phyloP scores from a whole-genome alignment of 2,888 invertebrate genomes.

The Cylindroiulus punctatus region DNA sequence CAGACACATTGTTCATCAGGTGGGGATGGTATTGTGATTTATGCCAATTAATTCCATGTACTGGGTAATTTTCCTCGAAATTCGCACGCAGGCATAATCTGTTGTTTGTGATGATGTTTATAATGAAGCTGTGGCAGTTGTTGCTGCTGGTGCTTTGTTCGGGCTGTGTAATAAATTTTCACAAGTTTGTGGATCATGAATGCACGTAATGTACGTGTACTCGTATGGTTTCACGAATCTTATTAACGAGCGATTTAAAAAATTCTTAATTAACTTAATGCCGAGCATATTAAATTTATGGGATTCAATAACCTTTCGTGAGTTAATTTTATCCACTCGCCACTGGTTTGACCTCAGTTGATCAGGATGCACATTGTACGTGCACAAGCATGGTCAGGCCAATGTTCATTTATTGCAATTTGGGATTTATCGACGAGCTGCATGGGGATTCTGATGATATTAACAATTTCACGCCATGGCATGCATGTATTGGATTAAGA shows the following conservation, averaged over 20 bases:
- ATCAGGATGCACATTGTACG: too few relatives aligned
- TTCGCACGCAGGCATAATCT: background rate
- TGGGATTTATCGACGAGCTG: too few relatives aligned
- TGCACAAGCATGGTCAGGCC: too few relatives aligned
- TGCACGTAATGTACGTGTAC: background rate
- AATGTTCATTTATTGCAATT: too few relatives aligned
- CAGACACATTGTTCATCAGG: background rate
- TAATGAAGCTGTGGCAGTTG: background rate
- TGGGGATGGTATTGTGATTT: background rate
- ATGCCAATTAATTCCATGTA: background rate
- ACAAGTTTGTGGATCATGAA: background rate
- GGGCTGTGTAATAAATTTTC: background rate
- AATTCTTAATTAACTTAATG: conserved; percentile 21
- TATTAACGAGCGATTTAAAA: background rate
- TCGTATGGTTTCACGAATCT: background rate
- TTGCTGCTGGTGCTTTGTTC: background rate
- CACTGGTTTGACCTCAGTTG: background rate
- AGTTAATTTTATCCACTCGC: background rate
- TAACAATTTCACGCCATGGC: too few relatives aligned
- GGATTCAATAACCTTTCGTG: background rate
- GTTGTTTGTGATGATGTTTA: background rate
- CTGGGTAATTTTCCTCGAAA: background rate
- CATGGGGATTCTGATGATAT: too few relatives aligned
- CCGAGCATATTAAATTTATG: background rate
- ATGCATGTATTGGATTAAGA: too few relatives aligned